Percentiles rank a stretch among this genome's conserved stretches.
Conservation (phyloP, 2,797 vertebrate genomes). For the Fistularia commersonii region DNA sequence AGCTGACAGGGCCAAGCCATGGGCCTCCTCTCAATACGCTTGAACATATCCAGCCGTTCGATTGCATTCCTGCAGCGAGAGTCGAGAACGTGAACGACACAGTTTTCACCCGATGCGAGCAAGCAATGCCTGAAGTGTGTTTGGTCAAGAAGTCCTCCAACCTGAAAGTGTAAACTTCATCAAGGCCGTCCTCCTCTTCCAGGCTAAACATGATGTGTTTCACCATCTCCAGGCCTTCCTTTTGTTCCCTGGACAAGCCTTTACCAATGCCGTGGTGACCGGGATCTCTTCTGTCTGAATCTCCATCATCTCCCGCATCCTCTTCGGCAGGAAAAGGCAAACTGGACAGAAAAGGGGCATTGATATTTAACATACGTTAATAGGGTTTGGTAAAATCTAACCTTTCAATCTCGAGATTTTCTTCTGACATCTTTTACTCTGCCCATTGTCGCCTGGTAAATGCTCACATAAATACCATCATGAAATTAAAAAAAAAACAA, state of each 20-base stretch:
- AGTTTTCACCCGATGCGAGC: not conserved
- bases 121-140: not conserved
- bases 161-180: conserved; percentile 90
- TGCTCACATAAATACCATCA: no score
- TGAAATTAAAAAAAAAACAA: no score
- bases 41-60: conserved; percentile 87
- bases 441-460: no score
- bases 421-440: no score
- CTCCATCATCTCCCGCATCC: conserved; percentile 49
- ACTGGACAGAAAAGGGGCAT: conserved; percentile 59
- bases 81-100: conserved; percentile 6
- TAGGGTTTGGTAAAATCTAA: no score
- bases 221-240: conserved; percentile 78
- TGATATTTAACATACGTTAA: not conserved
- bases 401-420: no score
- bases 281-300: conserved; percentile 20
- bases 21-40: conserved; percentile 81
- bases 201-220: conserved; percentile 82
- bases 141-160: conserved; percentile 41
- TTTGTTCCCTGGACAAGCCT: conserved; percentile 81
- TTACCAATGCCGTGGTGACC: conserved; percentile 65
- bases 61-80: conserved; percentile 80
- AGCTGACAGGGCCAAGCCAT: conserved; percentile 87
- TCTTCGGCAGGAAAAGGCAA: conserved; percentile 81
- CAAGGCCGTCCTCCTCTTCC: conserved; percentile 84